phyloP scores from a whole-genome alignment of 2,113 vertebrate species.

The Plecturocebus donacophilus region DNA sequence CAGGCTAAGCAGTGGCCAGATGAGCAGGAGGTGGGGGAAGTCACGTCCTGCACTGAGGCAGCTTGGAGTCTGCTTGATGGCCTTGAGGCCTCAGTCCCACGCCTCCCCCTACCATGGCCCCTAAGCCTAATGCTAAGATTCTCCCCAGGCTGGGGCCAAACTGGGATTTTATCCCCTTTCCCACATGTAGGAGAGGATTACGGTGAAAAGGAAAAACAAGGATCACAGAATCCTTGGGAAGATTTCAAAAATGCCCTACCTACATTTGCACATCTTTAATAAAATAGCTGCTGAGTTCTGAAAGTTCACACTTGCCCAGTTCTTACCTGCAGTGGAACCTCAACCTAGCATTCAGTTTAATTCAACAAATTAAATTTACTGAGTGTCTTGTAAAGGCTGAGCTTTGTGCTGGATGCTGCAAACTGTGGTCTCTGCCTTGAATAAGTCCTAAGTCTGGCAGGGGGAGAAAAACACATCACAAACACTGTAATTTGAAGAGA shows the following conservation, averaged over 20 bases:
- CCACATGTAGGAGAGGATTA: not conserved
- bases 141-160: not conserved
- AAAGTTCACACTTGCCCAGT: not conserved
- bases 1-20: not conserved
- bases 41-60: not conserved
- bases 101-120: not conserved
- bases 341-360: not conserved
- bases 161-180: not conserved
- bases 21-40: not conserved
- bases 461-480: not conserved
- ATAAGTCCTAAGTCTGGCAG: not conserved
- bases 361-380: slow-evolving; percentile 1
- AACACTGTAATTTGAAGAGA: not conserved
- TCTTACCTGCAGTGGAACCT: not conserved
- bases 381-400: not conserved
- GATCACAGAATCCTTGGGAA: not conserved
- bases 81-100: not conserved
- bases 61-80: not conserved
- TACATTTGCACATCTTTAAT: not conserved
- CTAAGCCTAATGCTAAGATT: not conserved
- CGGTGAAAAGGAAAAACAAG: not conserved
- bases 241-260: not conserved
- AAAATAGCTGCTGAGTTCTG: not conserved
- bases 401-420: not conserved
- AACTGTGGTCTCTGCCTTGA: not conserved